Evolutionary conservation across 2,888 invertebrate species (phyloP), one percentile per base, ranked within the genome.

Genomic region (Lepidonotus clava): DNA sequence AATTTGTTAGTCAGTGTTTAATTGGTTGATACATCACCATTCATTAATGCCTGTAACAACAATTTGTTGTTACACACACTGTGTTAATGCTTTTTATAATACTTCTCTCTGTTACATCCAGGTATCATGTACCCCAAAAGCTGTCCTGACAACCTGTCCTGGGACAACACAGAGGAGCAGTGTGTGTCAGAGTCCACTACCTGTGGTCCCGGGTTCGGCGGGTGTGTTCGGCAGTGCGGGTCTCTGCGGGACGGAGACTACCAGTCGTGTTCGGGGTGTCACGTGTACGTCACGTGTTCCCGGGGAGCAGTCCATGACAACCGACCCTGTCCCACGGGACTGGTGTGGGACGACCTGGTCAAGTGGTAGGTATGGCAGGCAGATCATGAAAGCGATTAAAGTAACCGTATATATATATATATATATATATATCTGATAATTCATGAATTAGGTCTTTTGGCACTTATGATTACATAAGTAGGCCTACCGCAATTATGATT

Each of bases 341-440:
- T 91, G 14, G 89, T 89, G 76, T 91, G 90, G 89, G 91, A 91
- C 83, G 90, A 91, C 87, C 71, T 71, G 1, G 36, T 71, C 2
- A 71, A 71, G 36, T 71, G 71, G 71, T n/a, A n/a, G n/a, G n/a
- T n/a, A n/a, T n/a, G n/a, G n/a, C n/a, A n/a, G n/a, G n/a, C n/a
- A n/a, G n/a, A n/a, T n/a, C n/a, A n/a, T n/a, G n/a, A n/a, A n/a
- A n/a, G n/a, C n/a, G n/a, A n/a, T n/a, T n/a, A n/a, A n/a, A n/a
- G n/a, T n/a, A n/a, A n/a, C n/a, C n/a, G n/a, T n/a, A n/a, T n/a
- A n/a, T n/a, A n/a, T n/a, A n/a, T n/a, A n/a, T n/a, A n/a, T n/a
- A n/a, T n/a, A n/a, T n/a, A n/a, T n/a, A n/a, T n/a, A n/a, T n/a
- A n/a, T n/a, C n/a, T n/a, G n/a, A n/a, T n/a, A n/a, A n/a, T n/a